Conservation (phyloP, 2,797 vertebrate genomes). For the Vespertilio murinus region DNA sequence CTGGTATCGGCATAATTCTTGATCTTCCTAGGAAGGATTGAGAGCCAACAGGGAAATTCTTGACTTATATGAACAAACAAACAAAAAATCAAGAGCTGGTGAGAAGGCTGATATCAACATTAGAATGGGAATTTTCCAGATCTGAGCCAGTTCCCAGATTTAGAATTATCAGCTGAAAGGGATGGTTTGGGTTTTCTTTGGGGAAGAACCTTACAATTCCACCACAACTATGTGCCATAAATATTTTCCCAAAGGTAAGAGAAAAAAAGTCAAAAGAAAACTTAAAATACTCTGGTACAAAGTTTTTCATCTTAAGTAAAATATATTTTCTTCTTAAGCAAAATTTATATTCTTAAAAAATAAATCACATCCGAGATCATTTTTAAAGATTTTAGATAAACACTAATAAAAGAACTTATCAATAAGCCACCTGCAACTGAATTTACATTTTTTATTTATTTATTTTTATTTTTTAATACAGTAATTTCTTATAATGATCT, state of each 20-base stretch:
- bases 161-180: background rate
- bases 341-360: slow-evolving; percentile 29
- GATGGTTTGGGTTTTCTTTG: background rate
- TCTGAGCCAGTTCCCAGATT: background rate
- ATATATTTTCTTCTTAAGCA: background rate
- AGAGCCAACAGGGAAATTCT: background rate
- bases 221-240: background rate
- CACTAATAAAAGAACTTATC: slow-evolving; percentile 14
- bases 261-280: background rate
- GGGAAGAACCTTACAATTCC: background rate
- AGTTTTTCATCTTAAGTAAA: background rate
- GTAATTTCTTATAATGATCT: slow-evolving; percentile 17
- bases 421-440: background rate
- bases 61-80: background rate
- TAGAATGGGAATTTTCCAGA: background rate
- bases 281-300: background rate
- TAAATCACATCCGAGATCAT: background rate
- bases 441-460: background rate
- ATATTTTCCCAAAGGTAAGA: background rate
- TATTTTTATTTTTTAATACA: background rate
- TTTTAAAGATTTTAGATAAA: slow-evolving; percentile 3
- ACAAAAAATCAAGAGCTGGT: background rate
- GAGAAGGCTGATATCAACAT: background rate
- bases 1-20: no score
- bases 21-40: background rate